These are phyloP conservation scores for Caranx melampygus DNA, from an alignment of 2,113 vertebrate genomes.

Conservation along the genomic window DNA sequence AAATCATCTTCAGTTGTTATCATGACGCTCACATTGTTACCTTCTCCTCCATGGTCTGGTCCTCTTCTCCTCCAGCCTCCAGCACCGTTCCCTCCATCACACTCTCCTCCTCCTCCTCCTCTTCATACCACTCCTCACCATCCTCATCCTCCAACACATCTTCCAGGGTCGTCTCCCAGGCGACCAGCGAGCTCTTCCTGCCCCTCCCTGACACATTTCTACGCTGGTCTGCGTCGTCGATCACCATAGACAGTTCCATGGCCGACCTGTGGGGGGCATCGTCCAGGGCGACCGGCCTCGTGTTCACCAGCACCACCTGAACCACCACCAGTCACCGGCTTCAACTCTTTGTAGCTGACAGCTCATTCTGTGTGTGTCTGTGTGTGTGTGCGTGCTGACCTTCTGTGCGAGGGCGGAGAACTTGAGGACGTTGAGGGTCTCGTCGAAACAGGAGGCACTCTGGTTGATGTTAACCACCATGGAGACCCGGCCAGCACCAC, in stretches of 20 bases:
- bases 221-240: slow-evolving; percentile 53
- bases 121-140: slow-evolving; percentile 11
- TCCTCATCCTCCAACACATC: slow-evolving; percentile 64
- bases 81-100: slow-evolving; percentile 64
- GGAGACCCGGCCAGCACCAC: slow-evolving; percentile 90
- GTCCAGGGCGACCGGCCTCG: neutral
- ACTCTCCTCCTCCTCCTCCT: slow-evolving; percentile 47
- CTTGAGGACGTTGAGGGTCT: slow-evolving; percentile 95
- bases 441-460: slow-evolving; percentile 88
- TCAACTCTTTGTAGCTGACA: too few relatives aligned
- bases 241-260: slow-evolving; percentile 68
- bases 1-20: too few relatives aligned
- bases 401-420: slow-evolving; percentile 96
- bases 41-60: slow-evolving; percentile 51
- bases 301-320: slow-evolving; percentile 68
- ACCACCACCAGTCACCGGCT: too few relatives aligned
- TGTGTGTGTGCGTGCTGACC: slow-evolving; percentile 55
- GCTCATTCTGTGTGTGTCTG: too few relatives aligned
- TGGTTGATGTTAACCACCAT: slow-evolving; percentile 97
- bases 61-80: slow-evolving; percentile 33
- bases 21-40: too few relatives aligned
- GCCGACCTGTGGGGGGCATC: slow-evolving; percentile 47
- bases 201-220: slow-evolving; percentile 16
- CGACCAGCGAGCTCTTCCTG: slow-evolving; percentile 62
- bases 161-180: slow-evolving; percentile 73